Base-by-base conservation (phyloP, 2,113 vertebrate species). In the Machaerirhynchus nigripectus region DNA sequence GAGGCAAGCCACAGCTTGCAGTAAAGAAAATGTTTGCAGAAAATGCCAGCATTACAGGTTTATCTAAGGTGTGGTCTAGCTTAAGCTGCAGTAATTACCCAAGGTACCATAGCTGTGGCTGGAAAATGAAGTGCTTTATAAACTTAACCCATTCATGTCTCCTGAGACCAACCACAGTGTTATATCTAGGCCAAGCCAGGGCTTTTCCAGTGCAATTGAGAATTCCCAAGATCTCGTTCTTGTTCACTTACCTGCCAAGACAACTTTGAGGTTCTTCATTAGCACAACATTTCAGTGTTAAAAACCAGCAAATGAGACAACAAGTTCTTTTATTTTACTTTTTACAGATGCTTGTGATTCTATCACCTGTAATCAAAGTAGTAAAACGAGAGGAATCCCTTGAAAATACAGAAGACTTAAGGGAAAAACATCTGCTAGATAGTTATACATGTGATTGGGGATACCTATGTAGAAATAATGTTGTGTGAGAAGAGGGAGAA, bases 41-140 rank as follows among this genome's bases (percentile, higher is more conserved):
- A 98, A 98, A 98, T 68, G 95, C 97, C 96, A 97, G 99, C 98
- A 98, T 98, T 99, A 98, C 98, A 98, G 98, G 99, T 99, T 99
- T 99, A 99, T 98, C 98, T 98, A 99, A 99, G 99, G 99, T 98
- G 99, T 99, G 99, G 99, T 98, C 98, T 98, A 96, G 97, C 98
- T 98, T 99, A 98, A 98, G 98, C 98, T 98, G 93, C 97, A 98
- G 98, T 98, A 98, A 98, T 98, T 98, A 98, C 97, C 98, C 97
- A 98, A 97, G 98, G 98, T 98, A 98, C 97, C 97, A 95, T 96
- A 95, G 97, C 97, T 96, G 96, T 96, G 96, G 97, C 97, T 98
- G 97, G 97, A 97, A 98, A 97, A 94, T 94, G 86, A 96, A 97
- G 97, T 90, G 96, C 91, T 97, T 96, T 95, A 89, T 80, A 93